A percentile compares a stretch with the other conserved stretches of the same genome.
Evolutionary conservation across 2,797 vertebrate species (phyloP).

Genomic region (Hydrolagus colliei): DNA sequence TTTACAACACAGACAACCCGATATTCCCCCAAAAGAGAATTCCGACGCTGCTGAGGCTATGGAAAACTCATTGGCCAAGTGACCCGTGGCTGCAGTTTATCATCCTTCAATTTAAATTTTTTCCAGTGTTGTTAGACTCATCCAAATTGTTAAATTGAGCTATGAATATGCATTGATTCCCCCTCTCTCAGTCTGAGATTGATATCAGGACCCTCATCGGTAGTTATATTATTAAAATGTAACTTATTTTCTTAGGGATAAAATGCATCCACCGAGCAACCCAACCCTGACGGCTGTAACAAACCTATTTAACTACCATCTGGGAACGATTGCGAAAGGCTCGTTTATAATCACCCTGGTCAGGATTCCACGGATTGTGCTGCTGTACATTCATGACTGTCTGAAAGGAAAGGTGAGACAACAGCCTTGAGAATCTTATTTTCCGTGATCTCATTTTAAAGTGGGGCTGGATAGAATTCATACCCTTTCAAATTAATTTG

Average conservation of each 20-base stretch:
- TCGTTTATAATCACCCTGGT: constrained; percentile 54
- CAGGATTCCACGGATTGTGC: constrained; percentile 55
- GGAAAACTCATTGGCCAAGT: no score
- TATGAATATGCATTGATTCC: no score
- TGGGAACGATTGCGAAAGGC: constrained; percentile 61
- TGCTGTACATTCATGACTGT: constrained; percentile 43
- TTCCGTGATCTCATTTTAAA: not conserved
- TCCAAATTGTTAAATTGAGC: no score
- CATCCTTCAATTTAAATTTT: no score
- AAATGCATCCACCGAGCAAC: constrained; percentile 46
- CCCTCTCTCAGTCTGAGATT: no score
- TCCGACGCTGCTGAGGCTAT: no score
- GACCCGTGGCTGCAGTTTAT: no score
- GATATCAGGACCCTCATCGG: no score
- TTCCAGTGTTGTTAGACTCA: no score
- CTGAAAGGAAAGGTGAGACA: constrained; percentile 56
- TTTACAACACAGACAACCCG: no score
- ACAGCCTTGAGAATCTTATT: not conserved
- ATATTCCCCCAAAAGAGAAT: no score
- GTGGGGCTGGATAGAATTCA: no score
- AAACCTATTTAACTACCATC: constrained; percentile 60
- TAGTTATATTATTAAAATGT: not conserved
- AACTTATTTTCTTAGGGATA: constrained; percentile 54
- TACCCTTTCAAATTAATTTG: not conserved
- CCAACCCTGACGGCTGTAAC: constrained; percentile 59